Base-by-base conservation (phyloP, 2,113 vertebrate species). In the Gadus chalcogrammus region DNA sequence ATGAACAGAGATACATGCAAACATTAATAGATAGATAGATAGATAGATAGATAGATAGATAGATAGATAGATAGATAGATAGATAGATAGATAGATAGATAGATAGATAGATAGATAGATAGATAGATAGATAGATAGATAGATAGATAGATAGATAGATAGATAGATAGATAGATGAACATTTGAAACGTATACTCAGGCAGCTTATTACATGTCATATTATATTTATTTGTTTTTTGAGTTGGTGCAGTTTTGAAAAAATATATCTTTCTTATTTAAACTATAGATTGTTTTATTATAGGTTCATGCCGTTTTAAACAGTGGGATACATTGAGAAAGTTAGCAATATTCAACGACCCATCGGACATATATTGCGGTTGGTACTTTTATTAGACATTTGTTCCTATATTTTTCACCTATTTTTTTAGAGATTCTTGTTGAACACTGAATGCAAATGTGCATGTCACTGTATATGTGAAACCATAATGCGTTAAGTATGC, bases 111-210 rank as follows among this genome's bases (percentile, higher is more conserved):
- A 31, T 1, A 31, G 28, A 31, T 1, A 31, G 28, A 31, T 1
- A 31, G 28, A 31, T 1, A 31, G 28, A 31, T 0, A 20, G 20
- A 20, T 1, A 31, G 28, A 31, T 1, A 31, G 28, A 31, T 1
- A 31, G 28, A 31, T 1, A 31, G 28, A 31, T 1, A 31, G 28
- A 31, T 31, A 31, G 28, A 31, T 31, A 31, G 28, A 31, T 31
- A 31, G 28, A 31, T 31, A 31, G 28, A 35, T 35, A 35, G 31
- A 35, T 35, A 35, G 31, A 35, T 35, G 70, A 64, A 74, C 72
- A 20, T 76, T 18, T 65, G 58, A 42, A 79, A 35, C 82, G 78
- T 87, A 24, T 24, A 82, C 85, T 85, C 55, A 74, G 79, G 83
- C 86, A 89, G 84, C 83, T 86, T 85, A 75, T 73, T 16, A 72